Conservation (phyloP, 2,797 vertebrate genomes). For the Cynopterus sphinx region DNA sequence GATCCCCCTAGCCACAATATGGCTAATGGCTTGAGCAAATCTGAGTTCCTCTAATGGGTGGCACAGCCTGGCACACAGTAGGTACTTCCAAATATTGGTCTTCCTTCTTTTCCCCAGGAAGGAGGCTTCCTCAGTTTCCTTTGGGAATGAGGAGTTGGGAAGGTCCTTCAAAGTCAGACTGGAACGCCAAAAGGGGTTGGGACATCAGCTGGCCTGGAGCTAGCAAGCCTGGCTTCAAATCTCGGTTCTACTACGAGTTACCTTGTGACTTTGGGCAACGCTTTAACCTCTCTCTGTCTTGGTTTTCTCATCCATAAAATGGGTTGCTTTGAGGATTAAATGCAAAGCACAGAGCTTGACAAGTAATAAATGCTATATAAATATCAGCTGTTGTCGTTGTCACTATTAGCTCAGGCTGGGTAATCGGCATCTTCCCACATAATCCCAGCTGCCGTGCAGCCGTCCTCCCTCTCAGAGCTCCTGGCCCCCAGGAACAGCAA, state of each 20-base stretch:
- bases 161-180: neutral
- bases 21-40: neutral
- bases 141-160: neutral
- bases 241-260: neutral
- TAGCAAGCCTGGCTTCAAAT: neutral
- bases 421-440: neutral
- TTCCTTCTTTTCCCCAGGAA: neutral
- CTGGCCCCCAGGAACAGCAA: constrained; percentile 63
- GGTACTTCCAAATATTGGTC: neutral
- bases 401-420: neutral
- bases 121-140: neutral
- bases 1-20: neutral
- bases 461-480: neutral
- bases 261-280: neutral
- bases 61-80: neutral
- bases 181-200: neutral
- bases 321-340: neutral
- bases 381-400: neutral
- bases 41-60: neutral
- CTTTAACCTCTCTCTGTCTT: neutral
- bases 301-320: constrained; percentile 10
- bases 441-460: neutral
- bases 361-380: neutral
- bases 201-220: neutral
- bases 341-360: neutral